Base-by-base conservation (phyloP, 2,888 invertebrate species). In the Syrphus vitripennis region DNA sequence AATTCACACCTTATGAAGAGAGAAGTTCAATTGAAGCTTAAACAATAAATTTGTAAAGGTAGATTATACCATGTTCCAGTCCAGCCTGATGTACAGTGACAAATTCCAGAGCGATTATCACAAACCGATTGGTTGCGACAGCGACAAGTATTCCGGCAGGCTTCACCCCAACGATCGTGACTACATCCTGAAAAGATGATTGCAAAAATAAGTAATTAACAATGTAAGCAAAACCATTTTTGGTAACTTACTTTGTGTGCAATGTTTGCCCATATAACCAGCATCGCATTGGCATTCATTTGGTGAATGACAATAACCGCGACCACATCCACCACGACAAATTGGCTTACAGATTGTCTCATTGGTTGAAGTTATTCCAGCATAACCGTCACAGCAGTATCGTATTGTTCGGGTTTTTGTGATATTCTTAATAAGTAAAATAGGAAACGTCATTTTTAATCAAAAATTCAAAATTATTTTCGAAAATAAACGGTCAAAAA, bases 361-460 rank as follows among this genome's bases (percentile, higher is more conserved):
- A 29, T 91, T 92, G 16, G 90, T 89, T 55, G 91, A 90, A 5
- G 91, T 89, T 70, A 94, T 94, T 91, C 94, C 94, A 81, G 93
- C 93, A 91, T 95, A 97, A 37, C 97, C 97, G 75, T 95, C 94
- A 90, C 97, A 97, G 92, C 97, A 97, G 50, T 95, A 94, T 29
- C 95, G 94, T 26, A 96, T 94, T 34, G 94, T 94, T 65, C 95
- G 94, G 7, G 94, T 95, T 88, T 95, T 94, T 89, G 95, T 94
- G 89, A 95, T 94, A 76, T 95, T 95, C 97, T 93, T 93, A 24
- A n/a, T 10, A 5, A 57, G 7, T 6, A 21, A 21, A n/a, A 14
- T 21, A 7, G n/a, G n/a, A n/a, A n/a, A n/a, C n/a, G n/a, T n/a
- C n/a, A n/a, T n/a, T 12, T 34, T 4, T 21, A 31, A 19, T 19